phyloP scores from a whole-genome alignment of 2,113 vertebrate species.

The western clawed frog (Xenopus tropicalis) region DNA sequence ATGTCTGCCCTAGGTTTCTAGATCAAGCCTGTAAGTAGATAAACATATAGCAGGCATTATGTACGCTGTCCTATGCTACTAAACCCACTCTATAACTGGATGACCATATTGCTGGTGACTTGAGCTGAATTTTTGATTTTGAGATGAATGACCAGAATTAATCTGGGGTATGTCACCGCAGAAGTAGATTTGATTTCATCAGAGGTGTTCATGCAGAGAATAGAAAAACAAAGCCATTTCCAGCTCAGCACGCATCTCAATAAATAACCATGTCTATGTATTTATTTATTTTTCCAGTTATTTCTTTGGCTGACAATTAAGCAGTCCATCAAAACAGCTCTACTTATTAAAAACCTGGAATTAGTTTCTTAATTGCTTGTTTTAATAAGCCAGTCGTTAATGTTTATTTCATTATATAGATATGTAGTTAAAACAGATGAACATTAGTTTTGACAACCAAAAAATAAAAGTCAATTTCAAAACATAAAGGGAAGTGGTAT shows the following conservation, averaged over 20 bases:
- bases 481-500: background rate
- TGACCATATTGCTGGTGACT: too few relatives aligned
- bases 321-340: background rate
- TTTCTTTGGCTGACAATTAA: background rate
- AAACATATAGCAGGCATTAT: too few relatives aligned
- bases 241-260: background rate
- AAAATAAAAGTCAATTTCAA: background rate
- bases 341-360: background rate
- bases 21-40: too few relatives aligned
- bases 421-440: background rate
- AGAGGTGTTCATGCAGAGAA: background rate
- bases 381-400: background rate
- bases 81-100: too few relatives aligned
- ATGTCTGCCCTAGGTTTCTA: too few relatives aligned
- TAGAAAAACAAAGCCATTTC: background rate
- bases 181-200: background rate
- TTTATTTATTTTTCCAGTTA: background rate
- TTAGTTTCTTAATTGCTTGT: background rate
- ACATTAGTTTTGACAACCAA: background rate
- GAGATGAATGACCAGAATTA: too few relatives aligned
- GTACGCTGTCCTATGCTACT: too few relatives aligned
- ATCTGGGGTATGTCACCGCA: background rate
- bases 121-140: too few relatives aligned
- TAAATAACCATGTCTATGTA: background rate
- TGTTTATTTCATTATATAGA: conserved; percentile 9